Evolutionary conservation across 2,113 vertebrate species (phyloP), one percentile per base, ranked within the genome.

Genomic region (Electrona antarctica): DNA sequence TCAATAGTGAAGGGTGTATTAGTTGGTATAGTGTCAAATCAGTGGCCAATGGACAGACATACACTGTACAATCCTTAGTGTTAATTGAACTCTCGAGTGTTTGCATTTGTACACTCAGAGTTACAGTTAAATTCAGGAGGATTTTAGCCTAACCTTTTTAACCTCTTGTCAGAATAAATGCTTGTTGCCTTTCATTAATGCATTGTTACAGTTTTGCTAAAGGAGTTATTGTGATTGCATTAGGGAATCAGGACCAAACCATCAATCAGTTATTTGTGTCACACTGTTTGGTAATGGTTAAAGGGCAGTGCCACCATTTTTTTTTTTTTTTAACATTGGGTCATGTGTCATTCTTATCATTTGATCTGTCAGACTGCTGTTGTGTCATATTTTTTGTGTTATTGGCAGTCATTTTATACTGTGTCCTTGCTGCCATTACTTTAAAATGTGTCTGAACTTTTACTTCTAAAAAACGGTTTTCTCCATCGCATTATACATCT

Each of bases 211-310:
- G 33, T 60, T 14, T 60, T 12, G 3, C 13, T 59, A 11, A 29
- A 8, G 3, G 9, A 8, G 10, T 29, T 59, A 6, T 11, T 50
- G 48, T 63, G 10, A 6, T 75, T 8, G 2, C 54, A 51, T 58
- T 54, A 54, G 33, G 21, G 10, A 64, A 64, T 61, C 8, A 12
- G 21, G 60, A 80, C 33, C 28, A 63, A 67, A 67, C 14, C 33
- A 48, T n/a, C 15, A n/a, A 41, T 41, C 51, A 57, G 7, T 59
- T 7, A 28, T 9, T 29, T 59, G 7, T 59, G 6, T 59, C 21
- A 14, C 13, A n/a, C 13, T 54, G 11, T 54, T 41, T 41, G 33
- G 11, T 6, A 6, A 12, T 54, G 11, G 12, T 54, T 50, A 50
- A 50, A 54, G 11, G 13, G 12, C 13, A 13, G 51, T n/a, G n/a